These are phyloP conservation scores for Drosophila repleta DNA, from an alignment of 1,140 invertebrate species.

Conservation along the genomic window DNA sequence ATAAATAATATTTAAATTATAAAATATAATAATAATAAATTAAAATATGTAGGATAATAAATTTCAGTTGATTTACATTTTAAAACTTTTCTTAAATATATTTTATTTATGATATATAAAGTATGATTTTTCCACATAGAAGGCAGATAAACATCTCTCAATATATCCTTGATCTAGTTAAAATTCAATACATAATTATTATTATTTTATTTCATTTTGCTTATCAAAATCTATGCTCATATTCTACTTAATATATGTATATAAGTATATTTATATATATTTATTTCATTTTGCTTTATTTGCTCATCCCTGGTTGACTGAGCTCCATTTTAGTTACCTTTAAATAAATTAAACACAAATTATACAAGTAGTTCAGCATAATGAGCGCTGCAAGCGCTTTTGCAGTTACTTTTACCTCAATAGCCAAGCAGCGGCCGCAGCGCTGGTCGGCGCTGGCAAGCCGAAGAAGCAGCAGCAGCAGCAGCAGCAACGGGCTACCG, in stretches of 20 bases:
- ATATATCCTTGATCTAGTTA: no score
- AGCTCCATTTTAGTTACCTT: conserved; percentile 68
- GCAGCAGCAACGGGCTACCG: conserved; percentile 14
- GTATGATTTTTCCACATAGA: no score
- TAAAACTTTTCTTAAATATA: background rate
- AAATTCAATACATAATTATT: no score
- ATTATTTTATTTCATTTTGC: no score
- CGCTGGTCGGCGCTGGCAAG: conserved; percentile 18
- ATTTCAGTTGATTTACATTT: background rate
- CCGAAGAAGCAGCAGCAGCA: background rate
- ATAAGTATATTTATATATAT: background rate
- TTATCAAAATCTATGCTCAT: no score
- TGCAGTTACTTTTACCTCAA: conserved; percentile 79
- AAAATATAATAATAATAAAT: no score
- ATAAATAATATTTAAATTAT: no score
- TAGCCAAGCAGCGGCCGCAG: conserved; percentile 68
- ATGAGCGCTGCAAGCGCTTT: conserved; percentile 78
- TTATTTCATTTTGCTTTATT: background rate
- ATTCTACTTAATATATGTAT: background rate
- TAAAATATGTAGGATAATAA: no score
- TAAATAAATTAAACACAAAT: conserved; percentile 83
- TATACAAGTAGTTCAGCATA: conserved; percentile 78
- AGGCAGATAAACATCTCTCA: no score
- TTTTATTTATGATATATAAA: no score
- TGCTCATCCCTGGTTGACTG: conserved; percentile 36